phyloP scores from a whole-genome alignment of 2,113 vertebrate species.

The Trogon surrucura region DNA sequence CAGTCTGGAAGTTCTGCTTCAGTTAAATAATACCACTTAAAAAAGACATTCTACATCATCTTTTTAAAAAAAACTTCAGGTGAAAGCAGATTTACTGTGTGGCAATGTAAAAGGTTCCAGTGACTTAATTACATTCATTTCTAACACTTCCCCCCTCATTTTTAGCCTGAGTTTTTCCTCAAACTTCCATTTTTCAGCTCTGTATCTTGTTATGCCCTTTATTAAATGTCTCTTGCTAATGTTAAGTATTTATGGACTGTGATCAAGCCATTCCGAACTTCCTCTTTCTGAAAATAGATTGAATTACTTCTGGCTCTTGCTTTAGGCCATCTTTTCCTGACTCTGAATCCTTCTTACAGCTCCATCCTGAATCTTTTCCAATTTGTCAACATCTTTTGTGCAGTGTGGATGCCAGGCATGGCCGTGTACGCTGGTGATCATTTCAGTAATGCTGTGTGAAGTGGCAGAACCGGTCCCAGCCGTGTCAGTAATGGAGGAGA shows the following conservation, averaged over 20 bases:
- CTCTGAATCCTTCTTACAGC: constrained; percentile 4
- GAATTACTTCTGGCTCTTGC: constrained; percentile 1
- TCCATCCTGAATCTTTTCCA: neutral
- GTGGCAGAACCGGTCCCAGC: neutral
- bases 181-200: constrained; percentile 11
- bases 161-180: constrained; percentile 18
- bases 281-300: neutral
- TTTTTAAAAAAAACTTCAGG: neutral
- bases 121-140: constrained; percentile 13
- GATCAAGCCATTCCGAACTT: neutral
- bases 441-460: neutral
- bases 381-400: neutral
- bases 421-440: neutral
- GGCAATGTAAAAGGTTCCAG: neutral
- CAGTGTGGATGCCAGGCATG: neutral
- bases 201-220: neutral
- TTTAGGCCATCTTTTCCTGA: neutral
- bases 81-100: neutral
- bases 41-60: neutral
- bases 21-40: neutral
- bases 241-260: neutral
- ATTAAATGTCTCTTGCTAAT: constrained; percentile 11
- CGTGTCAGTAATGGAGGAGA: neutral
- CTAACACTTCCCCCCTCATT: neutral
- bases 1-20: constrained; percentile 11